Percentiles rank a stretch among this genome's conserved stretches.
Evolutionary conservation across 1,140 invertebrate genomes (phyloP).

Genomic region (Galendromus occidentalis): DNA sequence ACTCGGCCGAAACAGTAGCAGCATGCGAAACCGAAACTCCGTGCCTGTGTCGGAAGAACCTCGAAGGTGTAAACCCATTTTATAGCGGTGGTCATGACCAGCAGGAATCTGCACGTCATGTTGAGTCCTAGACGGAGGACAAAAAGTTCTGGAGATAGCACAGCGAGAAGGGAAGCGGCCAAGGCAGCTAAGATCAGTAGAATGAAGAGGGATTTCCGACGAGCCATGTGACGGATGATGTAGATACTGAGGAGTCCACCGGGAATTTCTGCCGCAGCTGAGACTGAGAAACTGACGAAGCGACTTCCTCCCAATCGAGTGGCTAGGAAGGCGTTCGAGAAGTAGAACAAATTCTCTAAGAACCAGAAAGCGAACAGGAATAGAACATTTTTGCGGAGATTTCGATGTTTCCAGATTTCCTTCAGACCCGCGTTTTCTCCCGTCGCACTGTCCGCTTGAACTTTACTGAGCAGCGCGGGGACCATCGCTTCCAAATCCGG

Average conservation of each 20-base stretch:
- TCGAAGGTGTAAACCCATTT: constrained; percentile 10
- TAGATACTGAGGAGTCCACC: not conserved
- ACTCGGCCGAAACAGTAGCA: not conserved
- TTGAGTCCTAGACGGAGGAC: not conserved
- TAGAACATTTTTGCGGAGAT: not conserved
- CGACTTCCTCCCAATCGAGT: not conserved
- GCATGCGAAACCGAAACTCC: not conserved
- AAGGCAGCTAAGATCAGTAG: not conserved
- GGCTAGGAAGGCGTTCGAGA: not conserved
- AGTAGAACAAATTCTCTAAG: not conserved
- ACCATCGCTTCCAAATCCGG: not conserved
- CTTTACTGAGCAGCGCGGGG: not conserved
- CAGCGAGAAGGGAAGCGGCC: not conserved
- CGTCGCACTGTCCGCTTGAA: not conserved
- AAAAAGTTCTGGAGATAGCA: not conserved
- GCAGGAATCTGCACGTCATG: not conserved
- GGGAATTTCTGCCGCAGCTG: not conserved
- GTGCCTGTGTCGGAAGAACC: not conserved
- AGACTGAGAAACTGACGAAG: constrained; percentile 2
- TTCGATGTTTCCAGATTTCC: not conserved
- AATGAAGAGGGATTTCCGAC: not conserved
- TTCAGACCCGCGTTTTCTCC: not conserved
- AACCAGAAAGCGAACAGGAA: not conserved
- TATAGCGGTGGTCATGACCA: not conserved
- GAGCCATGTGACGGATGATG: not conserved